Conservation (phyloP, 2,888 invertebrate genomes). For the Drosophila atripex region DNA sequence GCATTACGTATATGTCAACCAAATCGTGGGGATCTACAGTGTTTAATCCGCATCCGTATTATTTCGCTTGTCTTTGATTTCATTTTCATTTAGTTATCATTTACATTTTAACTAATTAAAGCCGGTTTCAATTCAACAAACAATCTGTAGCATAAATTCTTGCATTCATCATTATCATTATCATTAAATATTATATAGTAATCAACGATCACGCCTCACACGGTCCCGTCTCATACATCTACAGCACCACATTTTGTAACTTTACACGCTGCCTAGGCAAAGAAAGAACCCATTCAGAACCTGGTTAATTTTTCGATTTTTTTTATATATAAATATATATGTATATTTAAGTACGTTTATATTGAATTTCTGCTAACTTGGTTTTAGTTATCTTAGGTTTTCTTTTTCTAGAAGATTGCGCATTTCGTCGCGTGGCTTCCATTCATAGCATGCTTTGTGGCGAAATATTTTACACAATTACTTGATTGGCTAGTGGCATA, state of each 20-base stretch:
- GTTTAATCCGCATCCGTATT: constrained; percentile 12
- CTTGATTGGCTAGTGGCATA: constrained; percentile 76
- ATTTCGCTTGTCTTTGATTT: constrained; percentile 20
- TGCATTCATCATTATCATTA: constrained; percentile 39
- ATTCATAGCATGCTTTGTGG: constrained; percentile 44
- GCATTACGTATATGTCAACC: constrained; percentile 54
- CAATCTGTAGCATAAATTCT: constrained; percentile 57
- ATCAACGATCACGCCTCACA: constrained; percentile 40
- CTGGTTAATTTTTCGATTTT: constrained; percentile 34
- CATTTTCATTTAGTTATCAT: constrained; percentile 30
- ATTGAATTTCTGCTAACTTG: constrained; percentile 64
- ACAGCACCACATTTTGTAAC: constrained; percentile 77
- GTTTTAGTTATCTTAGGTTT: constrained; percentile 28
- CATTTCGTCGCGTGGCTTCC: constrained; percentile 4
- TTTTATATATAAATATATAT: constrained; percentile 52
- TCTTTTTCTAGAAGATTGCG: constrained; percentile 23
- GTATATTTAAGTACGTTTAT: constrained; percentile 60
- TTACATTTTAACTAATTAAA: constrained; percentile 72
- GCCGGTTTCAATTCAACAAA: constrained; percentile 71
- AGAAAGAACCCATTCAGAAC: constrained; percentile 52
- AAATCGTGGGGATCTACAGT: constrained; percentile 43
- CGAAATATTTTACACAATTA: constrained; percentile 77
- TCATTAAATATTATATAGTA: constrained; percentile 44
- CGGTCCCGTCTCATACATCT: constrained; percentile 53
- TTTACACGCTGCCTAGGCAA: constrained; percentile 66